These are phyloP conservation scores for Trisateles emortualis DNA, from an alignment of 2,888 invertebrate genomes.

Conservation along the genomic window DNA sequence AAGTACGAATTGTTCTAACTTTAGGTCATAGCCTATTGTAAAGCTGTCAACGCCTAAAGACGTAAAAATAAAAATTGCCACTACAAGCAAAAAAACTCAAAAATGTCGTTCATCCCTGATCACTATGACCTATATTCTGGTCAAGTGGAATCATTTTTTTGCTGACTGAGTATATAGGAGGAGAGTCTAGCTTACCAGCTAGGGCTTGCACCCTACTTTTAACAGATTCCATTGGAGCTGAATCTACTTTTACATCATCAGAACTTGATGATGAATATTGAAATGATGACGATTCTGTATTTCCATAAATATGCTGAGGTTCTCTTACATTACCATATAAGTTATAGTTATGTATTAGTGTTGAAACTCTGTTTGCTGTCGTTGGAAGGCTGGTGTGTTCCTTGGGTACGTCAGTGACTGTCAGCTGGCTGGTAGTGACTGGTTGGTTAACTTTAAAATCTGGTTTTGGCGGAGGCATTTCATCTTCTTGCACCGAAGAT, in stretches of 20 bases:
- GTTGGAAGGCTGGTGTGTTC: constrained; percentile 78
- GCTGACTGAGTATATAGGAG: constrained; percentile 79
- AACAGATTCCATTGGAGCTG: constrained; percentile 77
- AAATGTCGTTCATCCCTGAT: constrained; percentile 68
- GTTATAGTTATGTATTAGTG: constrained; percentile 82
- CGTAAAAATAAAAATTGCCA: constrained; percentile 55
- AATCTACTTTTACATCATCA: constrained; percentile 75
- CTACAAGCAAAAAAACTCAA: constrained; percentile 66
- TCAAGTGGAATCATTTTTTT: constrained; percentile 78
- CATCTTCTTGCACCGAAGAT: constrained; percentile 68
- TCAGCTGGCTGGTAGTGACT: constrained; percentile 70
- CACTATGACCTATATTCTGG: constrained; percentile 64
- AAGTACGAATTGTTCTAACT: constrained; percentile 58
- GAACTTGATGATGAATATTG: constrained; percentile 65
- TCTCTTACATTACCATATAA: constrained; percentile 78
- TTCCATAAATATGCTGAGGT: constrained; percentile 80
- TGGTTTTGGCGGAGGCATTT: constrained; percentile 64
- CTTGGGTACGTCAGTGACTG: constrained; percentile 59
- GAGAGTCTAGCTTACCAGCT: constrained; percentile 73
- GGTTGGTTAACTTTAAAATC: constrained; percentile 84
- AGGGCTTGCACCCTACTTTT: constrained; percentile 79
- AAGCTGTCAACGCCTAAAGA: constrained; percentile 60
- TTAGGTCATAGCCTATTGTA: constrained; percentile 60
- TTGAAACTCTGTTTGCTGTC: constrained; percentile 77
- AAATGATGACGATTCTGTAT: constrained; percentile 64